Percentiles rank a stretch among this genome's conserved stretches.
Conservation (phyloP, 2,797 vertebrate species). For the Anguilla pacifica region DNA sequence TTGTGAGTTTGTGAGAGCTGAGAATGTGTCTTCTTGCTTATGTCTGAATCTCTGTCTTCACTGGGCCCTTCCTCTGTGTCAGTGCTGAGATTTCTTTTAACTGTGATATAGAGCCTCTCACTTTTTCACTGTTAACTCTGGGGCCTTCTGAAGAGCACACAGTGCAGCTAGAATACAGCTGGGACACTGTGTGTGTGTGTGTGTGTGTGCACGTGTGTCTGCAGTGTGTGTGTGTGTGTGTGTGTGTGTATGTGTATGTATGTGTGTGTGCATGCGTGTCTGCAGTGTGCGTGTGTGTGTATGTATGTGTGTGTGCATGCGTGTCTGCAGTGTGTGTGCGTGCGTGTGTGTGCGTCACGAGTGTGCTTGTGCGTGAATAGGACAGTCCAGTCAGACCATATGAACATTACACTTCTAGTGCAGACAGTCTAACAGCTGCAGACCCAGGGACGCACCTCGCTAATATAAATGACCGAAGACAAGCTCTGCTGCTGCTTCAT, state of each 20-base stretch:
- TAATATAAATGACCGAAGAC: background rate
- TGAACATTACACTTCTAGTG: background rate
- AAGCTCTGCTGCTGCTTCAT: background rate
- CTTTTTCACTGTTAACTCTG: background rate
- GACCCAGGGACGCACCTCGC: background rate
- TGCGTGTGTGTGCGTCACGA: background rate
- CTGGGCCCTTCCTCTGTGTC: background rate
- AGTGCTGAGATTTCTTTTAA: constrained; percentile 7
- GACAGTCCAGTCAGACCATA: background rate
- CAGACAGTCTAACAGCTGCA: background rate
- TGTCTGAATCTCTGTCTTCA: background rate
- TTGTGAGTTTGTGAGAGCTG: constrained; percentile 37
- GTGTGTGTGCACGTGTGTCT: background rate
- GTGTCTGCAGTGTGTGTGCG: background rate
- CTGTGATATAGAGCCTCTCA: constrained; percentile 2
- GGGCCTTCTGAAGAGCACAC: background rate
- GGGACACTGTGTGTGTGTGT: background rate
- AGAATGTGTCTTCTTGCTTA: constrained; percentile 8
- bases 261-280: background rate
- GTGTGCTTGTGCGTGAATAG: background rate
- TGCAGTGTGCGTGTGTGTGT: background rate
- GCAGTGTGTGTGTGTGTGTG: background rate
- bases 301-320: background rate
- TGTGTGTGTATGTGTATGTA: background rate
- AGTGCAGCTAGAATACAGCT: constrained; percentile 16